These are phyloP conservation scores for Bungarus multicinctus DNA, from an alignment of 2,113 vertebrate species.

Conservation along the genomic window DNA sequence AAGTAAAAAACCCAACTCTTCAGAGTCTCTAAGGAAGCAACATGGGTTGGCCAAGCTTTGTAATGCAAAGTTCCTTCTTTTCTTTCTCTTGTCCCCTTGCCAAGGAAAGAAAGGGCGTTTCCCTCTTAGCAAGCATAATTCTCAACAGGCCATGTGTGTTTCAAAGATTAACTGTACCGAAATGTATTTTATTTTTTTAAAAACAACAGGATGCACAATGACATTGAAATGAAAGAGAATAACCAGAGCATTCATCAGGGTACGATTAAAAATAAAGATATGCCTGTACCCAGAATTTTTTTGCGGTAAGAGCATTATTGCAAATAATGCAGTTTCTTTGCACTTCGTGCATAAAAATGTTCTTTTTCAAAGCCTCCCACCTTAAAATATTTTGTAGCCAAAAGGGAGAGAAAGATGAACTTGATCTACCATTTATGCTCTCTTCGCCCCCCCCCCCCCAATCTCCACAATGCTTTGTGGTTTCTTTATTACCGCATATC, in stretches of 20 bases:
- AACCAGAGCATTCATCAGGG: neutral
- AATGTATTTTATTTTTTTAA: too few species aligned
- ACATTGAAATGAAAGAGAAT: constrained; percentile 8
- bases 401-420: neutral
- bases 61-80: constrained; percentile 10
- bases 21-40: neutral
- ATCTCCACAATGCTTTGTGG: neutral
- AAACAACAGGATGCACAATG: neutral
- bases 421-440: too few species aligned
- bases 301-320: neutral
- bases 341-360: constrained; percentile 6
- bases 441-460: too few species aligned
- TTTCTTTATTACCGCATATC: neutral
- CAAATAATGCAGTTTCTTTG: too few species aligned
- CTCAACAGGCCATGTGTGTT: neutral
- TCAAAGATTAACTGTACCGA: constrained; percentile 21
- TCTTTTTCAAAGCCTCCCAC: too few species aligned
- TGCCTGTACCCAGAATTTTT: neutral
- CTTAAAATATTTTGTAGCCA: neutral
- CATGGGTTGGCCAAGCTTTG: neutral
- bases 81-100: neutral
- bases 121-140: neutral
- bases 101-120: neutral
- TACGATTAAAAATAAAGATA: constrained; percentile 7
- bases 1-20: neutral